Base-by-base conservation (phyloP, 1,140 invertebrate genomes). In the Tetraneura akinire region DNA sequence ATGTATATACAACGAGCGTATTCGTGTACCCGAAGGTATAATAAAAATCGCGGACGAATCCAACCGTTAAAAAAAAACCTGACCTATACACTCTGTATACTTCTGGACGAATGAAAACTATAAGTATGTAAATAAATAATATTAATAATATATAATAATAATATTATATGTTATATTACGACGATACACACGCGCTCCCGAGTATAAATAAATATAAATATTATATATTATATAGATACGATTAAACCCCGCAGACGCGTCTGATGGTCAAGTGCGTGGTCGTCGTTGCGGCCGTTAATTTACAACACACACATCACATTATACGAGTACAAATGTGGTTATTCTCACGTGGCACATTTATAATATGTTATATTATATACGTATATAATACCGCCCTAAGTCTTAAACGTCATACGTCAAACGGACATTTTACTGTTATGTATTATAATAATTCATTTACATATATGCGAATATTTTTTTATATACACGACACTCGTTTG, bases 251-350 rank as follows among this genome's bases (percentile, higher is more conserved):
- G 62, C 18, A n/a, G 60, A 8, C 29, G 60, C 62, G 32, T 64
- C 62, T 64, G 62, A 32, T 64, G 62, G 62, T 64, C 62, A 64
- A 64, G 62, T 64, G 62, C 62, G 62, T 64, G 29, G 62, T 64
- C 62, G 62, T 64, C 62, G 62, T 64, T 37, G 62, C 18, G 9
- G 62, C n/a, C 60, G 62, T 42, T 64, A 64, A 64, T 64, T 64
- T 64, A 64, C 37, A 64, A 64, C 62, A 37, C 62, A 37, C n/a
- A n/a, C n/a, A n/a, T n/a, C n/a, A n/a, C n/a, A n/a, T n/a, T n/a
- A n/a, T n/a, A n/a, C n/a, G n/a, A n/a, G n/a, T 37, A 64, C 32
- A 64, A 64, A 64, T 37, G 62, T 64, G 29, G 62, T 64, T 37
- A 37, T 64, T 64, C 60, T 64, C 62, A 37, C 62, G n/a, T 64